phyloP scores from a whole-genome alignment of 2,113 vertebrate genomes.

The Otolemur garnettii region DNA sequence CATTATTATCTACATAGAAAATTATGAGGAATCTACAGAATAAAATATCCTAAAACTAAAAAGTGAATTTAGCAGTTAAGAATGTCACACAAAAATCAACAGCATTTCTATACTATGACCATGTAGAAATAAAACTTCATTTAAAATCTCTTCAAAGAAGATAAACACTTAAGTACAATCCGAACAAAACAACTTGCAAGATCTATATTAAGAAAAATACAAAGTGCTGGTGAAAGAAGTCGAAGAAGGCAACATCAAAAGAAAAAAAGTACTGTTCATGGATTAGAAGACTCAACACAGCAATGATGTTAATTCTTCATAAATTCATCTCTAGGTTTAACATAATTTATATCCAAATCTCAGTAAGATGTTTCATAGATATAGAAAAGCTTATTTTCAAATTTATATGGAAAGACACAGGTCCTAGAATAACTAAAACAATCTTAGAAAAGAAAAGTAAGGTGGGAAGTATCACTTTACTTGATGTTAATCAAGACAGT shows the following conservation, averaged over 20 bases:
- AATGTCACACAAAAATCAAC: background rate
- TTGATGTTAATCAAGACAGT: background rate
- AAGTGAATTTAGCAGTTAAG: background rate
- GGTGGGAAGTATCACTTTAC: background rate
- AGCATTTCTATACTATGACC: background rate
- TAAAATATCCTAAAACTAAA: background rate
- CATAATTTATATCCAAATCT: background rate
- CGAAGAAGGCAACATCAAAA: background rate
- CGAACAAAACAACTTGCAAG: background rate
- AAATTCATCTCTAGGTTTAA: background rate
- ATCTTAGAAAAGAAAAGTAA: background rate
- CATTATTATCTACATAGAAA: background rate
- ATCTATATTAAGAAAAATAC: background rate
- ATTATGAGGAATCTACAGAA: background rate
- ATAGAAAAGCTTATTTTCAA: background rate
- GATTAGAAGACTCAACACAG: background rate
- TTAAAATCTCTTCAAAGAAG: constrained; percentile 28
- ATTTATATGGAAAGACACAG: background rate
- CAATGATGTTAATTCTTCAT: background rate
- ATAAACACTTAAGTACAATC: constrained; percentile 26
- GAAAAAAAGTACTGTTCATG: background rate
- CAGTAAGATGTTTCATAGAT: background rate
- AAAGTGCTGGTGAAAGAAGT: background rate
- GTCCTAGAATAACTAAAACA: background rate
- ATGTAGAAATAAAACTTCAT: background rate